These are phyloP conservation scores for Drosophila mercatorum DNA, from an alignment of 2,888 invertebrate genomes.

Conservation along the genomic window DNA sequence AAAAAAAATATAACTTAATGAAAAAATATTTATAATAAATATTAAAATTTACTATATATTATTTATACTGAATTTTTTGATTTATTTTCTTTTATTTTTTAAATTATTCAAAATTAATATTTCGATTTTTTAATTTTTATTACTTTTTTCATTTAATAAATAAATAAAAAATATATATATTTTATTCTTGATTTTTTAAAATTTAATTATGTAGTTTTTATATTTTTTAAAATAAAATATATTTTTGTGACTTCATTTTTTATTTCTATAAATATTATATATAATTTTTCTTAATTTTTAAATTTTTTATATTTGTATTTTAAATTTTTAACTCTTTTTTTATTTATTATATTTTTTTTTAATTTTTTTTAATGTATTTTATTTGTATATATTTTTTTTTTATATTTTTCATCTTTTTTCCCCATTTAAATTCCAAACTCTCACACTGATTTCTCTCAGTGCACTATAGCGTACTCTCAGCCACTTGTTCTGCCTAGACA, in stretches of 20 bases:
- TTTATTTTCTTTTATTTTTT: no score
- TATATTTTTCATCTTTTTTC: not conserved
- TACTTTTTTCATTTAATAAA: no score
- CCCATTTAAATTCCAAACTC: not conserved
- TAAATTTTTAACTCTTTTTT: not conserved
- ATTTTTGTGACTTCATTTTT: no score
- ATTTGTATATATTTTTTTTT: not conserved
- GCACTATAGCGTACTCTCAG: slow-evolving; percentile 49
- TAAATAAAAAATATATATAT: no score
- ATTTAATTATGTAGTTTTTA: no score
- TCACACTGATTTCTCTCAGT: slow-evolving; percentile 30
- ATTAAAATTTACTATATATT: no score
- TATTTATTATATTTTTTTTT: not conserved
- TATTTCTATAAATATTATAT: not conserved
- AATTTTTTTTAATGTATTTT: not conserved
- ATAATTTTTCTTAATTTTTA: not conserved
- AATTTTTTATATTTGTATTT: no score
- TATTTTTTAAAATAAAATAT: no score
- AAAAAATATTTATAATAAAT: no score
- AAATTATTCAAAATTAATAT: no score
- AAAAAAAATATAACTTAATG: no score
- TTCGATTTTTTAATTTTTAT: no score
- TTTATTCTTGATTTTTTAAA: not conserved
- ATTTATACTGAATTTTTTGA: not conserved
- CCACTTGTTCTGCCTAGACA: slow-evolving; percentile 74